Base-by-base conservation (phyloP, 1,140 invertebrate genomes). In the fruit fly (Drosophila melanogaster) region DNA sequence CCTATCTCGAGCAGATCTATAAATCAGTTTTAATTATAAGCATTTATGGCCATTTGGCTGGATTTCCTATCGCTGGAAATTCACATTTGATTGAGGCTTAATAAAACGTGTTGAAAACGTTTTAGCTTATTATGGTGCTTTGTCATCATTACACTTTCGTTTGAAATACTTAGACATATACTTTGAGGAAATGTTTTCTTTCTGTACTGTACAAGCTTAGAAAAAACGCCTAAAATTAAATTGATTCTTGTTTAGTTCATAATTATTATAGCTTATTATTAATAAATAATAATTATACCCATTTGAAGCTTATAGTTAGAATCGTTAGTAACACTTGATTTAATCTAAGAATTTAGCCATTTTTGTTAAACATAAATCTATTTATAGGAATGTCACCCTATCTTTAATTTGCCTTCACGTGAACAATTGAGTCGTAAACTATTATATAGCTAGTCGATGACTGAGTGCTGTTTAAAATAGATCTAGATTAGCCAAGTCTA, bases 21-120 rank as follows among this genome's bases (percentile, higher is more conserved):
- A 65, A 67, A 67, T 67, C 64, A n/a, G 64, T 65, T 51, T 67
- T 67, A 65, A 65, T 67, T 65, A 51, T 67, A 67, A 10, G 14
- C 33, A n/a, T 66, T 62, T 66, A 65, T 62, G 11, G 14, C 15
- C 10, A 6, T 38, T 44, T 8, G 17, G 17, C 30, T 10, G n/a
- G n/a, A n/a, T n/a, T n/a, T n/a, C n/a, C n/a, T 41, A 67, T 67
- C 59, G n/a, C 11, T 6, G 7, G 4, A 11, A 46, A 47, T 22
- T 40, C 11, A 26, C 14, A 33, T 22, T 37, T 64, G 37, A 43
- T 35, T 24, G 24, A 19, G 15, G 3, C 33, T 26, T 43, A 51
- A 19, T 47, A 40, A 64, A 64, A 65, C 46, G 64, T 67, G 59
- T 14, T 43, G 2, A 49, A 67, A 65, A 67, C 64, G 59, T 65